phyloP scores from a whole-genome alignment of 1,140 invertebrate genomes.

The Bacillus rossius region DNA sequence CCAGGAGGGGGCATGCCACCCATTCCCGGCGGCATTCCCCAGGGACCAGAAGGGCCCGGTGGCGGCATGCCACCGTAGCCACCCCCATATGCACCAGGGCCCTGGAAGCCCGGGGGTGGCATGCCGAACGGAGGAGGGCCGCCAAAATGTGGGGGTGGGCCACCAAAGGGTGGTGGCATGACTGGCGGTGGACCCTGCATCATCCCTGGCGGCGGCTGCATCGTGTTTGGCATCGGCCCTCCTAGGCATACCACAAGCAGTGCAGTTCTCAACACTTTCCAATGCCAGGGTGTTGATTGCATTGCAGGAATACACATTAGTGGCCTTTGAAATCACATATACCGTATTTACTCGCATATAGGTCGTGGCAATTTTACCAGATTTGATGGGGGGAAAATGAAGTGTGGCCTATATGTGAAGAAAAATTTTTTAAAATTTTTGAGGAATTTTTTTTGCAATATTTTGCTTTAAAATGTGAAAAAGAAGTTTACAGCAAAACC shows the following conservation, averaged over 20 bases:
- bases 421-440: too few species aligned
- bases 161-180: slow-evolving; percentile 52
- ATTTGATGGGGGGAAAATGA: too few species aligned
- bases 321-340: too few species aligned
- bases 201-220: slow-evolving; percentile 50
- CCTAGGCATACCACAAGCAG: background rate
- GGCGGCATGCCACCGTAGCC: slow-evolving; percentile 48
- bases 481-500: too few species aligned
- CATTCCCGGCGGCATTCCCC: slow-evolving; percentile 42
- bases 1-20: slow-evolving; percentile 19
- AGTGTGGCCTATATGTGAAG: too few species aligned
- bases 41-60: slow-evolving; percentile 32
- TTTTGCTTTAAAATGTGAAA: too few species aligned
- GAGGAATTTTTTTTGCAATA: too few species aligned
- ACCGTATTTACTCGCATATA: too few species aligned
- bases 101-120: slow-evolving; percentile 56
- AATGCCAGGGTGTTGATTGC: too few species aligned
- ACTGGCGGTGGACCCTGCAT: slow-evolving; percentile 47
- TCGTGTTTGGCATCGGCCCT: slow-evolving; percentile 40
- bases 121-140: slow-evolving; percentile 60
- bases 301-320: too few species aligned
- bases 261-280: too few species aligned
- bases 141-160: slow-evolving; percentile 49
- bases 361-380: too few species aligned
- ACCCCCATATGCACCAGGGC: slow-evolving; percentile 26